Evolutionary conservation across 2,888 invertebrate genomes (phyloP).

Genomic region (Rhagium mordax): DNA sequence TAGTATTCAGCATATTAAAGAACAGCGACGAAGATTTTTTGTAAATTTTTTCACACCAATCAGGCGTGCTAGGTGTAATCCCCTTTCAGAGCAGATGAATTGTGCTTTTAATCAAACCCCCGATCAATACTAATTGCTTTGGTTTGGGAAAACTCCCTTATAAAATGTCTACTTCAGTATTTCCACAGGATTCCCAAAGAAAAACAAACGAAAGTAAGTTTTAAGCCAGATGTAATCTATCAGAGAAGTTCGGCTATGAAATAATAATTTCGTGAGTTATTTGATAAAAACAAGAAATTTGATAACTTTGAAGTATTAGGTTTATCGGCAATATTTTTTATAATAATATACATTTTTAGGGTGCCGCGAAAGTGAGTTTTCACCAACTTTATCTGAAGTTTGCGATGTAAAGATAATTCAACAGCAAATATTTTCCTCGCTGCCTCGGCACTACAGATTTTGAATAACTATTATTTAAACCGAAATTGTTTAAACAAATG

Average conservation of each 20-base stretch:
- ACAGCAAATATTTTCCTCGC: not conserved
- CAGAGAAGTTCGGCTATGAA: not conserved
- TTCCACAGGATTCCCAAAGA: not conserved
- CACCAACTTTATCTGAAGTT: not conserved
- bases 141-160: slow-evolving; percentile 32
- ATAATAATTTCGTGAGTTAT: not conserved
- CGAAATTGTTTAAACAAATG: no score
- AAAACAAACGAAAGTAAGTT: not conserved
- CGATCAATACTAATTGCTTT: slow-evolving; percentile 47
- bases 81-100: slow-evolving; percentile 36
- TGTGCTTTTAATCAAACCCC: slow-evolving; percentile 47
- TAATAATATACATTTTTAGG: not conserved
- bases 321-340: not conserved
- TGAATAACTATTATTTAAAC: not conserved
- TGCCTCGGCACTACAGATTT: not conserved
- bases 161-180: slow-evolving; percentile 34
- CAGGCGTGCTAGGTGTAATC: slow-evolving; percentile 26
- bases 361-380: not conserved
- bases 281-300: not conserved
- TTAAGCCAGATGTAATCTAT: slow-evolving; percentile 5
- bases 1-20: slow-evolving; percentile 25
- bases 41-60: slow-evolving; percentile 31
- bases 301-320: not conserved
- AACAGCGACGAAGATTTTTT: slow-evolving; percentile 17
- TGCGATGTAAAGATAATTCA: not conserved